A percentile compares a stretch with the other conserved stretches of the same genome.
phyloP scores from a whole-genome alignment of 2,888 invertebrate genomes.

The Sphaerophoria rueppellii region DNA sequence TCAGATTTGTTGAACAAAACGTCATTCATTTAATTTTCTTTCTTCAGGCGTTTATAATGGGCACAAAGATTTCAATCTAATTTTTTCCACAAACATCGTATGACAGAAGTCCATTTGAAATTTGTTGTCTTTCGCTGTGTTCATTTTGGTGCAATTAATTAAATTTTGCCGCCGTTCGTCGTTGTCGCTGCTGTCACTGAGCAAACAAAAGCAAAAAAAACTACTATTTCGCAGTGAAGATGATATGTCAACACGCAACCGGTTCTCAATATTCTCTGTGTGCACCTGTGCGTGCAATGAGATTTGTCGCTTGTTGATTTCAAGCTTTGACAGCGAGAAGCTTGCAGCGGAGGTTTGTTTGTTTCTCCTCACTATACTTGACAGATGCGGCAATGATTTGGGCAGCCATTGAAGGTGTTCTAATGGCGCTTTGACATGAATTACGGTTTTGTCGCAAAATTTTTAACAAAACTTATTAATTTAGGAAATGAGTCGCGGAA shows the following conservation, averaged over 20 bases:
- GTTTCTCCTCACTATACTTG: constrained; percentile 24
- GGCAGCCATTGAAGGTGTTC: constrained; percentile 55
- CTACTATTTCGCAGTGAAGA: constrained; percentile 43
- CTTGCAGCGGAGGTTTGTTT: background rate
- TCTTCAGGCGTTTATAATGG: constrained; percentile 25
- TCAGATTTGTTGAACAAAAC: constrained; percentile 64
- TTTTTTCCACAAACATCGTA: constrained; percentile 12
- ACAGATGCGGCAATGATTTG: constrained; percentile 45
- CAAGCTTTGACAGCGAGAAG: background rate
- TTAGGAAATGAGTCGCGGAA: constrained; percentile 59
- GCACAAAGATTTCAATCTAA: constrained; percentile 60
- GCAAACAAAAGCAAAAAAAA: constrained; percentile 21
- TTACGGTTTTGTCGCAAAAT: constrained; percentile 39
- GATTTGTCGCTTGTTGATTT: constrained; percentile 15
- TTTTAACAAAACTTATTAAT: constrained; percentile 55
- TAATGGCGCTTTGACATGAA: constrained; percentile 65
- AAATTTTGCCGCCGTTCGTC: no score
- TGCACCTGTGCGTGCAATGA: constrained; percentile 23
- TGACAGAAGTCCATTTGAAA: constrained; percentile 32
- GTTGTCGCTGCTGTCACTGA: constrained; percentile 25
- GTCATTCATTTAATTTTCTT: constrained; percentile 26
- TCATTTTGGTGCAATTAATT: constrained; percentile 21
- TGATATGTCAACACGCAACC: constrained; percentile 63
- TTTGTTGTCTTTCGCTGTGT: constrained; percentile 31
- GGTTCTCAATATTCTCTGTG: background rate